Conservation (phyloP, 1,140 invertebrate genomes). For the Drosophila repleta region DNA sequence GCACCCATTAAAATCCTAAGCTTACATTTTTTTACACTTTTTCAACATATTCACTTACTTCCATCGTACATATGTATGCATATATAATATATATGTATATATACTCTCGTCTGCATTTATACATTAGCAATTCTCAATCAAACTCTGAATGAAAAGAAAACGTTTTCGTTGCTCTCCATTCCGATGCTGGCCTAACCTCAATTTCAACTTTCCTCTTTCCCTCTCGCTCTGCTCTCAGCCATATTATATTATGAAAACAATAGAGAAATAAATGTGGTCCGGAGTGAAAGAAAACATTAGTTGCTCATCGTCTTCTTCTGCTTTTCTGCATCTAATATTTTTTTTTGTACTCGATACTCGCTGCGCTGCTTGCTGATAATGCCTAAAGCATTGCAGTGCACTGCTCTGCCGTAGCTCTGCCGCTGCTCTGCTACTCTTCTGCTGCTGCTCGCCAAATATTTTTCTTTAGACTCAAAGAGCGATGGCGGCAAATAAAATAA, state of each 20-base stretch:
- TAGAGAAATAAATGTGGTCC: slow-evolving; percentile 11
- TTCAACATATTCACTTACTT: too few species aligned
- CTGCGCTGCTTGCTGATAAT: not conserved
- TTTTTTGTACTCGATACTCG: slow-evolving; percentile 3
- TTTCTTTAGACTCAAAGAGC: slow-evolving; percentile 65
- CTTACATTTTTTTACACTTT: too few species aligned
- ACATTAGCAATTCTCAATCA: too few species aligned
- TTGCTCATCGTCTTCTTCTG: slow-evolving; percentile 14
- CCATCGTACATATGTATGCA: too few species aligned
- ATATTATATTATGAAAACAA: slow-evolving; percentile 10
- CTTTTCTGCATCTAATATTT: slow-evolving; percentile 24
- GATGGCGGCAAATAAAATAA: slow-evolving; percentile 61
- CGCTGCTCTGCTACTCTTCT: slow-evolving; percentile 20
- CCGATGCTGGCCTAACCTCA: too few species aligned
- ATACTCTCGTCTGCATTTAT: too few species aligned
- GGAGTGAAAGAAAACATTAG: slow-evolving; percentile 7
- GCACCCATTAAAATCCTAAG: too few species aligned
- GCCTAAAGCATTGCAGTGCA: not conserved
- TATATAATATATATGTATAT: too few species aligned
- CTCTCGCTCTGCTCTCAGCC: not conserved
- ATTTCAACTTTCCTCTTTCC: too few species aligned
- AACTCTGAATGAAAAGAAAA: too few species aligned
- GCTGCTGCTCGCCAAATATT: slow-evolving; percentile 63
- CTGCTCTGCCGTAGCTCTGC: not conserved
- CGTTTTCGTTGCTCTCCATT: too few species aligned